Evolutionary conservation across 1,140 invertebrate species (phyloP).

Genomic region (Lepidurus apus): DNA sequence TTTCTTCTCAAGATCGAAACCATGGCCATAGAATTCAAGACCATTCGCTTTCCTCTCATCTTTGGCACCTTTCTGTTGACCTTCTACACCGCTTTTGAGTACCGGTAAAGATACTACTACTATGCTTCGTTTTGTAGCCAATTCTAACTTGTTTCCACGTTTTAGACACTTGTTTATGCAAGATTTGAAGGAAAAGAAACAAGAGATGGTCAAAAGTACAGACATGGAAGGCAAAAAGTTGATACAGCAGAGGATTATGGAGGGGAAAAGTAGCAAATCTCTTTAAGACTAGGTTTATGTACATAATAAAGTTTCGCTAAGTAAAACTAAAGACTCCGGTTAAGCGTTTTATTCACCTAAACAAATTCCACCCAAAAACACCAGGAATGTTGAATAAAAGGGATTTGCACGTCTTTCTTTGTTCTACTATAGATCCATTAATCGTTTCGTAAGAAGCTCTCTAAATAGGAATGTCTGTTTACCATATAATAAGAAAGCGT

Average conservation of each 20-base stretch:
- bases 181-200: constrained; percentile 6
- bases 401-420: neutral
- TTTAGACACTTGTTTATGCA: constrained; percentile 28
- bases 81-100: constrained; percentile 27
- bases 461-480: constrained; percentile 6
- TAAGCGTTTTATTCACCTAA: constrained; percentile 3
- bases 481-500: neutral
- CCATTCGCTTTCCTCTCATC: constrained; percentile 27
- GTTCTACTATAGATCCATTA: neutral
- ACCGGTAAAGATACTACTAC: neutral
- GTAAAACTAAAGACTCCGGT: neutral
- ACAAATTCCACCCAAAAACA: neutral
- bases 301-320: neutral
- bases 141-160: neutral
- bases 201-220: neutral
- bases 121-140: neutral
- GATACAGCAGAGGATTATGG: neutral
- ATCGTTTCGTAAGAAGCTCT: neutral
- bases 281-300: neutral
- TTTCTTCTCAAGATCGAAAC: neutral
- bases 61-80: constrained; percentile 25
- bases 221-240: neutral
- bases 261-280: neutral
- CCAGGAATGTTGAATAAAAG: neutral
- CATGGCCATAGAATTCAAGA: constrained; percentile 24